phyloP scores from a whole-genome alignment of 2,888 invertebrate species.

The Hirtodrosophila confusa region DNA sequence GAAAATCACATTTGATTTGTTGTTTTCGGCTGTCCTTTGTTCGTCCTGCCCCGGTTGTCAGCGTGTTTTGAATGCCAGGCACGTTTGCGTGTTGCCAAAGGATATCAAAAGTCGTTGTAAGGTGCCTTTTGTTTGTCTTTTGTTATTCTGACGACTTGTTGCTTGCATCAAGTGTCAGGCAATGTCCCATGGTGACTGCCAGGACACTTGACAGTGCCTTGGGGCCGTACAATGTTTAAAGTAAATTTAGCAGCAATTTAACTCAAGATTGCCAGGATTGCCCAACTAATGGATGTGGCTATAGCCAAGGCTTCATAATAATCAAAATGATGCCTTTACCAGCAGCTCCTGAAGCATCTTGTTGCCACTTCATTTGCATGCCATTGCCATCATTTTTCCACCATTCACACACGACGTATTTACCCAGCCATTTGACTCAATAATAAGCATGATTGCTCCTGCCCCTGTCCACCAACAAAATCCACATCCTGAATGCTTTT shows the following conservation, averaged over 20 bases:
- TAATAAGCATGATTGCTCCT: slow-evolving; percentile 74
- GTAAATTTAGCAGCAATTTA: slow-evolving; percentile 62
- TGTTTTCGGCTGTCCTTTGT: slow-evolving; percentile 14
- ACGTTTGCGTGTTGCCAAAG: slow-evolving; percentile 74
- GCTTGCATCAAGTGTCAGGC: slow-evolving; percentile 56
- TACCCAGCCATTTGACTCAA: slow-evolving; percentile 74
- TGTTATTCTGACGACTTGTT: slow-evolving; percentile 52
- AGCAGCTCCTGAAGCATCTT: background rate
- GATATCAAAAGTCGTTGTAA: slow-evolving; percentile 37
- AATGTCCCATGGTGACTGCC: slow-evolving; percentile 33
- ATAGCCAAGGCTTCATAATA: slow-evolving; percentile 47
- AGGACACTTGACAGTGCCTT: slow-evolving; percentile 25
- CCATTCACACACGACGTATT: slow-evolving; percentile 64
- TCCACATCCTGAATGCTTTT: slow-evolving; percentile 55
- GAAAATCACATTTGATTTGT: slow-evolving; percentile 78
- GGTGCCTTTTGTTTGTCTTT: slow-evolving; percentile 54
- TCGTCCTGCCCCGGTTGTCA: slow-evolving; percentile 19
- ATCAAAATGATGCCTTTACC: slow-evolving; percentile 15
- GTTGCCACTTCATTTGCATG: slow-evolving; percentile 82
- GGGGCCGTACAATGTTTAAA: slow-evolving; percentile 52
- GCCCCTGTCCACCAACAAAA: background rate
- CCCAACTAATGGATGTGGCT: slow-evolving; percentile 16
- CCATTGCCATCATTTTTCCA: slow-evolving; percentile 80
- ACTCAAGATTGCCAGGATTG: slow-evolving; percentile 36
- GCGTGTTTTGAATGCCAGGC: slow-evolving; percentile 62